Evolutionary conservation across 2,113 vertebrate genomes (phyloP).

Genomic region (Poecile atricapillus): DNA sequence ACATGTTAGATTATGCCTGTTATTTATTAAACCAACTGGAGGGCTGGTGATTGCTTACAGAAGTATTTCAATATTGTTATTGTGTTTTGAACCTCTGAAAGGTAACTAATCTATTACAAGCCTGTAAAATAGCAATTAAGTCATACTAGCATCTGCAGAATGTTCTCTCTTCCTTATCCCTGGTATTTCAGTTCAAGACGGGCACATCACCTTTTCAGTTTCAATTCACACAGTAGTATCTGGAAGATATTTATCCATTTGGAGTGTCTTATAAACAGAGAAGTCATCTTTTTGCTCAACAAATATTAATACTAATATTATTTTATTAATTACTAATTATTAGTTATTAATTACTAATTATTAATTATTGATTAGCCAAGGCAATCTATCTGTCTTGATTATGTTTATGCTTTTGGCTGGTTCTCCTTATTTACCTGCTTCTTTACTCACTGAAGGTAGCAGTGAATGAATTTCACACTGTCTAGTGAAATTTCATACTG

Average conservation of each 20-base stretch:
- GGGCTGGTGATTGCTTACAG: background rate
- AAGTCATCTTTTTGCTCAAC: background rate
- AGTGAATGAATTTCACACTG: background rate
- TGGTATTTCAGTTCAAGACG: background rate
- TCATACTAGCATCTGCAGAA: background rate
- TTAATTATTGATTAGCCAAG: background rate
- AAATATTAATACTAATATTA: background rate
- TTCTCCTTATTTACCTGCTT: background rate
- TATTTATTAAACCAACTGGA: background rate
- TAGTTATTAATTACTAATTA: no score
- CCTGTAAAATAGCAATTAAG: background rate
- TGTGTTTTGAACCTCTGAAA: background rate
- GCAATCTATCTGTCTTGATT: background rate
- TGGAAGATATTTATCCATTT: background rate
- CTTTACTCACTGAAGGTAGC: background rate
- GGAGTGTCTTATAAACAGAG: background rate
- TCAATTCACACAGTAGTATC: background rate
- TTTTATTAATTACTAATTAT: no score
- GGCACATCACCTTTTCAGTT: background rate
- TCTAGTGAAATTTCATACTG: background rate
- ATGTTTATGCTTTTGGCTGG: background rate
- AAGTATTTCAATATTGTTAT: background rate
- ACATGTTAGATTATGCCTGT: fast-evolving
- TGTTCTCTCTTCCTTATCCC: background rate
- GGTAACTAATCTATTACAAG: background rate